Conservation (phyloP, 2,888 invertebrate species). For the Mythimna albipuncta region DNA sequence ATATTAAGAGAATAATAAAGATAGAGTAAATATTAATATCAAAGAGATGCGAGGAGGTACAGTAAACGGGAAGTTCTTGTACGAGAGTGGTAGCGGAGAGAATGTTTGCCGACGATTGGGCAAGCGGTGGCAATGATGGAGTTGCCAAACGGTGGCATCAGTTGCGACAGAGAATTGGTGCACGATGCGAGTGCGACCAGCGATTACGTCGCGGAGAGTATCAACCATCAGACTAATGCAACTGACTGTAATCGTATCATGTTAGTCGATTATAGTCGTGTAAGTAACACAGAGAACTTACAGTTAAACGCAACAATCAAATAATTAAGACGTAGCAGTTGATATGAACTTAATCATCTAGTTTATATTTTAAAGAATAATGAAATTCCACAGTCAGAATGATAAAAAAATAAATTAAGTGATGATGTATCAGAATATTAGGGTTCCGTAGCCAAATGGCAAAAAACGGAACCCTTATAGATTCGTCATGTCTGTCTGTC, state of each 20-base stretch:
- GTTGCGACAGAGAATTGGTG: slow-evolving; percentile 53
- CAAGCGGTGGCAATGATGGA: slow-evolving; percentile 50
- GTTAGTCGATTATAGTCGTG: background rate
- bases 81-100: slow-evolving; percentile 28
- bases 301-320: background rate
- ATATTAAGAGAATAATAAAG: slow-evolving; percentile 20
- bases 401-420: background rate
- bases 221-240: slow-evolving; percentile 32
- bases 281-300: background rate
- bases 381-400: background rate
- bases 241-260: background rate
- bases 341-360: background rate
- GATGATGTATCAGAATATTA: slow-evolving; percentile 2
- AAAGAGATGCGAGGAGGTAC: slow-evolving; percentile 31
- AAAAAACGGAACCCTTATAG: no score
- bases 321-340: background rate
- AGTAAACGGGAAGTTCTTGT: slow-evolving; percentile 49
- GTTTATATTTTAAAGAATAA: background rate
- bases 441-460: no score
- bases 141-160: slow-evolving; percentile 59
- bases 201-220: slow-evolving; percentile 23
- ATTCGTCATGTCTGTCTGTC: no score
- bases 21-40: slow-evolving; percentile 34
- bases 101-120: slow-evolving; percentile 50
- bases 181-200: slow-evolving; percentile 36